Evolutionary conservation across 2,113 vertebrate species (phyloP).

Genomic region (Vidua chalybeata): DNA sequence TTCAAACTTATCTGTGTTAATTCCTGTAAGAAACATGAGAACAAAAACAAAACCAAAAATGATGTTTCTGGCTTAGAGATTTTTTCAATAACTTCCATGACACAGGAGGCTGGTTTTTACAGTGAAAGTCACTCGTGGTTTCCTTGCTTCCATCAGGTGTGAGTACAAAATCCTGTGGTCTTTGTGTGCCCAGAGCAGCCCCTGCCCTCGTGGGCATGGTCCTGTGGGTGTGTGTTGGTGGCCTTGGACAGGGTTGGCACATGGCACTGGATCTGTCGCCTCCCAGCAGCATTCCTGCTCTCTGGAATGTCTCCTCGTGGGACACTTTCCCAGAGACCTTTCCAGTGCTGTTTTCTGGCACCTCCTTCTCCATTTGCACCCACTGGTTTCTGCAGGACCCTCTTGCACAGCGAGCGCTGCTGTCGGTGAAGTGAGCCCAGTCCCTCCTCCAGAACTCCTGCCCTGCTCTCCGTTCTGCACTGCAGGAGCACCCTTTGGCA

Average conservation of each 20-base stretch:
- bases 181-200: background rate
- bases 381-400: background rate
- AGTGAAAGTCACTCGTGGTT: background rate
- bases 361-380: background rate
- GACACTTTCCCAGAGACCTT: background rate
- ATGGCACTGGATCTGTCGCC: accelerated
- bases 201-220: background rate
- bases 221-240: background rate
- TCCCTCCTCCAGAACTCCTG: background rate
- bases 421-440: background rate
- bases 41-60: background rate
- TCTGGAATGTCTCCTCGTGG: background rate
- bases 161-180: background rate
- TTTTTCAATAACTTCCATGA: no score
- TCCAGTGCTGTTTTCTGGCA: background rate
- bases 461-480: background rate
- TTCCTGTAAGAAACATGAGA: background rate
- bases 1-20: background rate
- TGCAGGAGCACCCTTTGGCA: background rate
- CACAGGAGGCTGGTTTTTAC: background rate
- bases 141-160: background rate
- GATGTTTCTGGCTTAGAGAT: background rate
- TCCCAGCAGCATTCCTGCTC: background rate
- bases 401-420: background rate
- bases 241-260: background rate